Base-by-base conservation (phyloP, 92 coral and sea anemone species). In the Nematostella vectensis region DNA sequence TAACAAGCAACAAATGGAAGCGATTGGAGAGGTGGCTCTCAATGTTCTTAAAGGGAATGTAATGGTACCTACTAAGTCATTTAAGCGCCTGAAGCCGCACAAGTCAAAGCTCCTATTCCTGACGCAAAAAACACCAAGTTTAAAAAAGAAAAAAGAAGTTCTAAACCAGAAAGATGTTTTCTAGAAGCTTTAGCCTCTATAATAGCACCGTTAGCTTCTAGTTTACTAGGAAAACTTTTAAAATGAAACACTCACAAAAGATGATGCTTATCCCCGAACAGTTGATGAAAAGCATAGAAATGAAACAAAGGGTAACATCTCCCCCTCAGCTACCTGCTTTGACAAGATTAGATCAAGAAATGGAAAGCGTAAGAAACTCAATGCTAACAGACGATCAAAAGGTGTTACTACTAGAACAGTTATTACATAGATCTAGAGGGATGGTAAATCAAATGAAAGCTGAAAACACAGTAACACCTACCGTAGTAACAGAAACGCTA, bases 221-320 rank as follows among this genome's bases (percentile, higher is more conserved):
- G 15, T 33, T 33, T 33, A 15, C 15, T 33, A 33, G 40, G 40
- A 33, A 33, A 33, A 33, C 8, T 33, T 16, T 62, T 62, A 29
- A 62, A 62, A 50, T 48, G 47, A 47, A 62, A 25, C 69, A 31
- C 25, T 55, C 42, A 24, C 71, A 65, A 27, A 53, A 65, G 48
- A 65, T 53, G 53, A n/a, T 65, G 61, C 12, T 39, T 52, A 8
- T 28, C 1, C 54, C 62, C 4, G 71, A 65, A 65, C 61, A 38
- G 24, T 39, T 65, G 26, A 12, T 53, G 20, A 31, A 64, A 54
- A 51, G 70, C 39, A 27, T 54, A 1, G 53, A 65, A 54, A 65
- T 53, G 53, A 51, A 65, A 54, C 71, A 33, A n/a, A 37, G 60
- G 3, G 25, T 53, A 11, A 65, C 69, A 0, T 9, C 58, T 4